Conservation (phyloP, 1,140 invertebrate genomes). For the Pseudomyrmex flavicornis region DNA sequence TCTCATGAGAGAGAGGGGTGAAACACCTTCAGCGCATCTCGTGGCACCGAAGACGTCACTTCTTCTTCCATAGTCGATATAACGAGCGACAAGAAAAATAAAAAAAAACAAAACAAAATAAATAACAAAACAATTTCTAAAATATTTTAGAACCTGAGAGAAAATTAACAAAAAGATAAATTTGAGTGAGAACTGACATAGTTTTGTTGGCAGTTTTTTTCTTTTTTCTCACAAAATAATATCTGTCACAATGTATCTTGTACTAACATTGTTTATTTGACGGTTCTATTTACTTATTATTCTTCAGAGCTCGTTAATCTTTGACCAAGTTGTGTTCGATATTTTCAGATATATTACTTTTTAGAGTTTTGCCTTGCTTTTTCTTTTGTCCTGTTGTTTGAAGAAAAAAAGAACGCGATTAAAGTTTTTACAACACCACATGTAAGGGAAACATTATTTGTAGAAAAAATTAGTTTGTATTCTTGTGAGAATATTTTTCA, state of each 20-base stretch:
- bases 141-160: background rate
- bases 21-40: slow-evolving; percentile 65
- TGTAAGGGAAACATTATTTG: background rate
- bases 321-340: too few relatives aligned
- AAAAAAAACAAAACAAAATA: slow-evolving; percentile 2
- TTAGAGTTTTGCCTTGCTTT: too few relatives aligned
- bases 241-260: too few relatives aligned
- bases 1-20: slow-evolving; percentile 72
- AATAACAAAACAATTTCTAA: background rate
- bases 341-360: too few relatives aligned
- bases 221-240: too few relatives aligned
- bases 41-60: slow-evolving; percentile 77
- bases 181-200: too few relatives aligned
- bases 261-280: too few relatives aligned
- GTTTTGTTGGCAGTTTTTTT: too few relatives aligned
- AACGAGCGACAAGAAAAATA: slow-evolving; percentile 44
- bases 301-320: too few relatives aligned
- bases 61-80: slow-evolving; percentile 51
- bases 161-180: slow-evolving; percentile 1
- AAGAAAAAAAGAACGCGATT: background rate
- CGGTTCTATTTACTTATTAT: too few relatives aligned
- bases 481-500: background rate
- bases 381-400: too few relatives aligned
- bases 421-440: too few relatives aligned
- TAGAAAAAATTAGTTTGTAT: background rate